phyloP scores from a whole-genome alignment of 2,888 invertebrate genomes.

The Dascillus cervinus region DNA sequence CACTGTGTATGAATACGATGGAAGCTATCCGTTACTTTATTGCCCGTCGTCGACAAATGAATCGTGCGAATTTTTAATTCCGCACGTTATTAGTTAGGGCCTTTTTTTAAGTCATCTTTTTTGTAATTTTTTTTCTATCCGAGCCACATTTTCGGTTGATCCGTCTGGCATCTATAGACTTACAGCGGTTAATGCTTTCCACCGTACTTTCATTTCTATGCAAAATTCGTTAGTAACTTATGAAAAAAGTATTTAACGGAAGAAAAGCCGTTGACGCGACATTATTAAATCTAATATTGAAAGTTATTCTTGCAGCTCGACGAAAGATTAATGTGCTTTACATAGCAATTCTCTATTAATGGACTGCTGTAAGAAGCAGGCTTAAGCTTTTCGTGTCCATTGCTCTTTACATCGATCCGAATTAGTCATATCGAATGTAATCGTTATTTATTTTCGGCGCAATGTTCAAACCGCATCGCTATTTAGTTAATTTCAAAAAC shows the following conservation, averaged over 20 bases:
- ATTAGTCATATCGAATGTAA: too few relatives aligned
- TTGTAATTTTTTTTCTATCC: too few relatives aligned
- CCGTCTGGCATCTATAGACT: too few relatives aligned
- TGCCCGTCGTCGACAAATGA: constrained; percentile 10
- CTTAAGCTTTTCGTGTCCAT: constrained; percentile 8
- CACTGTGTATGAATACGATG: constrained; percentile 5
- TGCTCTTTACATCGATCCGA: too few relatives aligned
- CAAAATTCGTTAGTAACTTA: constrained; percentile 13
- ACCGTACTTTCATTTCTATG: constrained; percentile 11
- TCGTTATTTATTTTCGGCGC: too few relatives aligned
- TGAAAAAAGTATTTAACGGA: constrained; percentile 11
- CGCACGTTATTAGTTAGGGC: too few relatives aligned
- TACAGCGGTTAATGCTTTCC: constrained; percentile 6
- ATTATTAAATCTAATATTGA: constrained; percentile 9
- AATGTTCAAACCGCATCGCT: too few relatives aligned
- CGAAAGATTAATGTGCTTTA: constrained; percentile 10
- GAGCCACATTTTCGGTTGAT: too few relatives aligned
- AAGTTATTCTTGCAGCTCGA: constrained; percentile 7
- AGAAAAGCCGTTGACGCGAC: constrained; percentile 8
- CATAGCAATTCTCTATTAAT: constrained; percentile 15
- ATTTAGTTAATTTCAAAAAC: too few relatives aligned
- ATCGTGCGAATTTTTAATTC: constrained; percentile 8
- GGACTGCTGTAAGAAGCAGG: constrained; percentile 12
- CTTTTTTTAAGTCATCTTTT: too few relatives aligned
- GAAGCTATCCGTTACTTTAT: constrained; percentile 8